Conservation (phyloP, 53 echinoderm and acorn worm species). For the Mesocentrotus franciscanus region DNA sequence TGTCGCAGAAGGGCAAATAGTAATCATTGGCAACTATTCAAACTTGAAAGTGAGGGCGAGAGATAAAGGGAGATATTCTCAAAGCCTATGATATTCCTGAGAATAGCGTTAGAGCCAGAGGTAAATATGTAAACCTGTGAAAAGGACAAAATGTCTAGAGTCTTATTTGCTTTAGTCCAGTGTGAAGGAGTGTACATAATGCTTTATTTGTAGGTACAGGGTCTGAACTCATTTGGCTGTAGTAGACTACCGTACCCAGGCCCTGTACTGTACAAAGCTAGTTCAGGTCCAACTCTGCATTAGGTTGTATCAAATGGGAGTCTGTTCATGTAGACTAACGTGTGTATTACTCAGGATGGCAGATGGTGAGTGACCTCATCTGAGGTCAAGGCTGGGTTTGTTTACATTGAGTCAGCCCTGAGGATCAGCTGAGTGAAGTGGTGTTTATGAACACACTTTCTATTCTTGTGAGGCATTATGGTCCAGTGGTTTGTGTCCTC, state of each 20-base stretch:
- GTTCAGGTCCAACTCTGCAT: neutral
- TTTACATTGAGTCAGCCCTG: constrained; percentile 49
- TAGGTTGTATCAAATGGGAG: neutral
- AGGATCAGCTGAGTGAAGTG: constrained; percentile 8
- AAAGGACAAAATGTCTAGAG: too few relatives aligned
- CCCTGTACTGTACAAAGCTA: neutral
- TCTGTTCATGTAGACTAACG: constrained; percentile 36
- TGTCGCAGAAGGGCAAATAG: constrained; percentile 15
- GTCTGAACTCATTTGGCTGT: neutral
- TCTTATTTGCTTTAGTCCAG: too few relatives aligned
- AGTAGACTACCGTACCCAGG: neutral
- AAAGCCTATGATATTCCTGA: neutral
- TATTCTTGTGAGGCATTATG: neutral
- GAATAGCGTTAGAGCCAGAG: neutral
- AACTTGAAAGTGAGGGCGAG: neutral
- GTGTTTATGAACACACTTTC: neutral
- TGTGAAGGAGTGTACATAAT: too few relatives aligned
- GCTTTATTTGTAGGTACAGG: neutral
- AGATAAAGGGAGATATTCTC: neutral
- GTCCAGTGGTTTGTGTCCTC: neutral
- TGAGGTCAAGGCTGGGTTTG: constrained; percentile 62
- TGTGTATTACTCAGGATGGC: neutral
- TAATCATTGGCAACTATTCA: constrained; percentile 32
- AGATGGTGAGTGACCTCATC: constrained; percentile 37
- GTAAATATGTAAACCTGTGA: neutral